phyloP scores from a whole-genome alignment of 2,888 invertebrate species.

The Oscheius onirici region DNA sequence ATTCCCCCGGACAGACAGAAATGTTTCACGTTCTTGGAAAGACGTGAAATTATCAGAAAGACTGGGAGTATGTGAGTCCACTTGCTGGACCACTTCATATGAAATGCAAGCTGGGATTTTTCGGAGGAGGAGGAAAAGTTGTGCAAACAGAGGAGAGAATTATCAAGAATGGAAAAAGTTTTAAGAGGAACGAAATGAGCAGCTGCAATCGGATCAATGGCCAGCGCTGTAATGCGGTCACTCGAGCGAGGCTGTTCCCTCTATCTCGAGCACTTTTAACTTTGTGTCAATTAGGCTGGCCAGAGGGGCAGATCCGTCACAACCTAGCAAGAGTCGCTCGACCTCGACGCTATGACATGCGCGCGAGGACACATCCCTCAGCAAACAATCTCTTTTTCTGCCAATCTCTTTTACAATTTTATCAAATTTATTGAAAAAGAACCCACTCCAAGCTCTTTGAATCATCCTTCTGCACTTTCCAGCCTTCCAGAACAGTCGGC shows the following conservation, averaged over 20 bases:
- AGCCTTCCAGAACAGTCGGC: neutral
- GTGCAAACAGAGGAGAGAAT: too few relatives aligned
- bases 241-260: constrained; percentile 8
- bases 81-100: neutral
- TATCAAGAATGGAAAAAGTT: too few relatives aligned
- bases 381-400: neutral
- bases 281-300: constrained; percentile 18
- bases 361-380: neutral
- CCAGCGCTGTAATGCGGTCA: constrained; percentile 17
- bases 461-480: neutral
- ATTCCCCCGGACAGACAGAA: neutral
- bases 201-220: constrained; percentile 22
- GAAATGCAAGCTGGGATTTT: neutral
- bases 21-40: neutral
- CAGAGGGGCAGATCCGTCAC: neutral
- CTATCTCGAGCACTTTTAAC: constrained; percentile 23
- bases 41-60: neutral
- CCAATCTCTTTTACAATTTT: neutral
- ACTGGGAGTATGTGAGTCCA: neutral
- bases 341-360: neutral
- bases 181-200: neutral
- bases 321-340: neutral
- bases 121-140: neutral
- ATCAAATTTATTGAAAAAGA: neutral
- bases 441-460: constrained; percentile 15